Evolutionary conservation across 2,113 vertebrate genomes (phyloP), one percentile per base, ranked within the genome.

Genomic region (Myxocyprinus asiaticus): DNA sequence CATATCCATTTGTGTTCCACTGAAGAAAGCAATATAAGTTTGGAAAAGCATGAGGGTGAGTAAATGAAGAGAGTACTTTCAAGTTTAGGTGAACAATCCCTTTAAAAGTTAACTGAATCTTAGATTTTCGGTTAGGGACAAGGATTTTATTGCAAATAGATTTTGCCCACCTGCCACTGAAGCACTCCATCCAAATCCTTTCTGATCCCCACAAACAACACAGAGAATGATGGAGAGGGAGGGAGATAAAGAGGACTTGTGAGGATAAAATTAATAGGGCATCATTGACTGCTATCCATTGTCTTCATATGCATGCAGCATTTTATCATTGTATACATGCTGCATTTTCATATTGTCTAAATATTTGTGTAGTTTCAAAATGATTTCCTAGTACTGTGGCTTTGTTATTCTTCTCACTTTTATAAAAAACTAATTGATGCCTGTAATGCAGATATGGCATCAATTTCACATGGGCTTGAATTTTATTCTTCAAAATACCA

Each of bases 191-290:
- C 22, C 22, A 33, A 74, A 74, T 62, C 58, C 71, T 11, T 62
- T 48, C 45, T 74, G 58, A 74, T 62, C 58, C 71, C 44, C 44
- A 74, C 71, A 74, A 62, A 63, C 44, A 9, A 62, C 14, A 43
- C 6, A 15, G 55, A 58, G 55, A 58, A 3, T 14, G 1, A 14
- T 33, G 22, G 14, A 15, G 55, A 2, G 55, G 8, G 43, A 44
- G 53, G 55, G 4, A 33, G 44, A 63, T 56, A 58, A 14, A 4
- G 5, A 15, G n/a, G 55, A 74, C 45, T 61, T 74, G 22, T 33
- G 22, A 74, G 17, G 58, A 74, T 61, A 48, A 74, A 61, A 74
- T 74, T 62, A 74, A 74, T 50, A 74, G 45, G 10, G 9, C 17
- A 63, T 74, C 50, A 44, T 74, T 22, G 22, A 33, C 9, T n/a